Base-by-base conservation (phyloP, 1,140 invertebrate genomes). In the Bombus confusus region DNA sequence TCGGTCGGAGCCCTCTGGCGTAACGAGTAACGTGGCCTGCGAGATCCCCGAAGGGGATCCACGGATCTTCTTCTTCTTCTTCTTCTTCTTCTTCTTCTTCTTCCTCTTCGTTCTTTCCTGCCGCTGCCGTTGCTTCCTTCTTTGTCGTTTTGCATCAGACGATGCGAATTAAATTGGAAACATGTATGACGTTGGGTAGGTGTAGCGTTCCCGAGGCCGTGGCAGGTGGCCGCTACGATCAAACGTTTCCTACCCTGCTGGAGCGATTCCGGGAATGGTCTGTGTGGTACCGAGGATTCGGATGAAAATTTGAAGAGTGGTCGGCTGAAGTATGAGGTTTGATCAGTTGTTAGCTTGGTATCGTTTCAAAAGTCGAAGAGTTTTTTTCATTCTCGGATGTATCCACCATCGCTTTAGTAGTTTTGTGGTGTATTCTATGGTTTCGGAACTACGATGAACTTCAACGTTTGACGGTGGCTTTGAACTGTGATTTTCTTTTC, bases 81-180 rank as follows among this genome's bases (percentile, higher is more conserved):
- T n/a, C n/a, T n/a, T n/a, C n/a, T n/a, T n/a, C n/a, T n/a, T 18
- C n/a, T 31, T 41, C 57, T 3, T 52, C 15, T 47, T 75, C 22
- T 6, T 76, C 2, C 6, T 57, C 18, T 59, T 25, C 12, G 18
- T n/a, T 37, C 52, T 39, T 22, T 22, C 13, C 52, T 28, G 15
- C 12, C 8, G 31, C 31, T 13, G 31, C 43, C n/a, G 47, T 10
- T 25, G 31, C 34, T 28, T 13, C 5, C 25, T 15, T 39, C 13
- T 15, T 62, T 22, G 34, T 83, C 62, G 62, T 77, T 83, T 75
- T 52, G 59, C 73, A 41, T 68, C 74, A 78, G 82, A 78, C 82
- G 47, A 69, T 69, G 74, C 82, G 81, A 77, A 83, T 83, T 83
- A 77, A 83, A 83, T 83, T 77, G 47, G 64, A 78, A 83, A 83